A percentile compares a stretch with the other conserved stretches of the same genome.
Conservation (phyloP, 1,140 invertebrate genomes). For the Drosophila elegans region DNA sequence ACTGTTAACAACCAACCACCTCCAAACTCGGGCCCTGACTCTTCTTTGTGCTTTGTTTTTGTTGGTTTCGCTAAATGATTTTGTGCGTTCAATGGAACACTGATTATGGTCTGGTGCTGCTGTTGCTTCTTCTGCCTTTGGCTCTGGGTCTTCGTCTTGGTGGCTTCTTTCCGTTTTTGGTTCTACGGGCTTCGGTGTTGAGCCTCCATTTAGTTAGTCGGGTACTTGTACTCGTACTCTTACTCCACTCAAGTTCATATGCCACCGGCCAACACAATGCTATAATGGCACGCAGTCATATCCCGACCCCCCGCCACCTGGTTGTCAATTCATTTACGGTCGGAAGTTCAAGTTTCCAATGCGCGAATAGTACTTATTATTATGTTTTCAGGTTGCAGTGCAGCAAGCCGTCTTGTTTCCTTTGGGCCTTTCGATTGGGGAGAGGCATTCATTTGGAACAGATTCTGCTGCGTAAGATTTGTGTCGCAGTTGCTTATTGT, state of each 20-base stretch:
- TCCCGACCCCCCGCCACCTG: constrained; percentile 14
- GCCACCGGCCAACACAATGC: constrained; percentile 49
- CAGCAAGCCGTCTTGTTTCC: constrained; percentile 24
- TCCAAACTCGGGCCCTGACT: constrained; percentile 46
- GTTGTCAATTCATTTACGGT: constrained; percentile 67
- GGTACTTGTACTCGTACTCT: constrained; percentile 52
- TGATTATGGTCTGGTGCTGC: constrained; percentile 78
- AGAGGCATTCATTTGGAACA: constrained; percentile 61
- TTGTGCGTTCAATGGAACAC: constrained; percentile 85
- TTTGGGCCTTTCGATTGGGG: constrained; percentile 14
- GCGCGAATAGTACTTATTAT: constrained; percentile 36
- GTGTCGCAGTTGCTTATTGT: constrained; percentile 52
- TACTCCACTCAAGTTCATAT: constrained; percentile 76
- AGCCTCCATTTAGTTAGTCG: constrained; percentile 26
- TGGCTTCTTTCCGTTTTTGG: constrained; percentile 65
- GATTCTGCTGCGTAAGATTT: constrained; percentile 33
- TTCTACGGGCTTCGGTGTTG: constrained; percentile 36
- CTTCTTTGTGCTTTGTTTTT: constrained; percentile 57
- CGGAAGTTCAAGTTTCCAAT: constrained; percentile 66
- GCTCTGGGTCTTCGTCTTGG: constrained; percentile 36
- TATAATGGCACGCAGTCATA: constrained; percentile 74
- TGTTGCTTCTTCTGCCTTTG: constrained; percentile 55
- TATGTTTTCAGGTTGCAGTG: constrained; percentile 67
- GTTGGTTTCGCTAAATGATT: constrained; percentile 85
- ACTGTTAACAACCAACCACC: constrained; percentile 35